Conservation (phyloP, 1,140 invertebrate genomes). For the Nasonia giraulti region DNA sequence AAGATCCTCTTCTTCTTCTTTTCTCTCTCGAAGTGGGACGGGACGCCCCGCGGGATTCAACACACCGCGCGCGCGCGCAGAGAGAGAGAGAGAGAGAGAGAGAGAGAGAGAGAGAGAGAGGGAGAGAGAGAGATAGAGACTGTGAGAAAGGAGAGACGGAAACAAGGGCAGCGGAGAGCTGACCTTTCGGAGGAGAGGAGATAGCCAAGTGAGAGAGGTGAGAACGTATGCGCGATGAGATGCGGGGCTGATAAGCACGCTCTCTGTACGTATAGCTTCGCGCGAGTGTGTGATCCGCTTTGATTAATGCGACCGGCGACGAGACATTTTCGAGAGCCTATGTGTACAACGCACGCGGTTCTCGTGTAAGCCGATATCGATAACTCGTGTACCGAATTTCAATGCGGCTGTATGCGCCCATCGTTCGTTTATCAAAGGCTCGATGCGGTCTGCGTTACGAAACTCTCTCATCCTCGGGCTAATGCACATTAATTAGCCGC, state of each 20-base stretch:
- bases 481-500: no score
- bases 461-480: no score
- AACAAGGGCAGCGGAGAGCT: background rate
- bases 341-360: no score
- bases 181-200: background rate
- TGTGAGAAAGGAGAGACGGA: slow-evolving; percentile 13
- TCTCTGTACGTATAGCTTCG: no score
- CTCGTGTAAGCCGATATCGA: no score
- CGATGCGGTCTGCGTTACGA: no score
- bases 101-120: no score
- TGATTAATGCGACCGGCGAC: background rate
- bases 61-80: background rate
- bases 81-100: background rate
- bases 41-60: background rate
- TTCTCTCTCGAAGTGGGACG: background rate
- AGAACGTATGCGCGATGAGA: background rate
- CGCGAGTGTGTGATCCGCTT: background rate
- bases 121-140: no score
- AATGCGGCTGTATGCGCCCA: no score
- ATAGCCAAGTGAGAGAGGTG: background rate
- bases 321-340: background rate
- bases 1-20: background rate
- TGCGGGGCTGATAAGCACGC: background rate
- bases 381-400: no score
- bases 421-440: no score